A percentile compares a stretch with the other conserved stretches of the same genome.
Conservation (phyloP, 1,140 invertebrate genomes). For the Lepidurus couesii region DNA sequence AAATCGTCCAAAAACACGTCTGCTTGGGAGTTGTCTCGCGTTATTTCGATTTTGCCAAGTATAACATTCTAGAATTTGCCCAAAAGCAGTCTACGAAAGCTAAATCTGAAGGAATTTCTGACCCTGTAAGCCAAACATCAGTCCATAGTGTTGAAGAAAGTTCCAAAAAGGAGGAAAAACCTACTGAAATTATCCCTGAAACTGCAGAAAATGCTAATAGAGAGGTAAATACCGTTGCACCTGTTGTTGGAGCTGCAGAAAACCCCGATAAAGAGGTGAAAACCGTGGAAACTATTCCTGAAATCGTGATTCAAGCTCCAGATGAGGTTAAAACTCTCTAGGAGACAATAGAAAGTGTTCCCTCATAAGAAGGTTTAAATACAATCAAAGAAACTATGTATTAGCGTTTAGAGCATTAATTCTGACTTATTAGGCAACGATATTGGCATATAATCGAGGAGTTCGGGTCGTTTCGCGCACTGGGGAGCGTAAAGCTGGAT, state of each 20-base stretch:
- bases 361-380: slow-evolving; percentile 29
- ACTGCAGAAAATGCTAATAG: not conserved
- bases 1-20: slow-evolving; percentile 63
- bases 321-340: not conserved
- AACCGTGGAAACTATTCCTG: not conserved
- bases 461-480: slow-evolving; percentile 23
- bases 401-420: not conserved
- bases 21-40: slow-evolving; percentile 59
- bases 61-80: slow-evolving; percentile 56
- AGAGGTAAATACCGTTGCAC: not conserved
- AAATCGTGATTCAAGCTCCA: not conserved
- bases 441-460: slow-evolving; percentile 28
- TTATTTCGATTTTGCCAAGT: slow-evolving; percentile 61
- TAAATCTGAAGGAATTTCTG: not conserved
- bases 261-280: not conserved
- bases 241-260: not conserved
- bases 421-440: not conserved
- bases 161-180: no score
- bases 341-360: not conserved
- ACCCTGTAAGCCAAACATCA: not conserved
- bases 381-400: slow-evolving; percentile 12
- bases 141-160: not conserved
- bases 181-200: not conserved
- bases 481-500: not conserved
- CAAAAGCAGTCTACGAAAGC: slow-evolving; percentile 21